Evolutionary conservation across 2,888 invertebrate species (phyloP).

Genomic region (Sesia apiformis): DNA sequence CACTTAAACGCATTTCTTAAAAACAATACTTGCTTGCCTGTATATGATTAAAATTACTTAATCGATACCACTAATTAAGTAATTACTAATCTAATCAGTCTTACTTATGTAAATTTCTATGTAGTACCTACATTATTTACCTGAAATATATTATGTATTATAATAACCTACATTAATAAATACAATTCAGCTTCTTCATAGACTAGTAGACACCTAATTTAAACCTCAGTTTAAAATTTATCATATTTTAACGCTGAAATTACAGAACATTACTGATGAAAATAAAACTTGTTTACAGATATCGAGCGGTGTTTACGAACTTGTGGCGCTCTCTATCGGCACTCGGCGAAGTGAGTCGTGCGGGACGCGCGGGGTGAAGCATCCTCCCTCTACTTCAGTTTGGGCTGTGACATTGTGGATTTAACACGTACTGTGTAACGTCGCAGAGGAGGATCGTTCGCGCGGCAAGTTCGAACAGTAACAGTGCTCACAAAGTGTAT

Average conservation of each 20-base stretch:
- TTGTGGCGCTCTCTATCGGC: conserved; percentile 66
- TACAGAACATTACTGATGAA: conserved; percentile 29
- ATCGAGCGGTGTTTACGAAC: conserved; percentile 62
- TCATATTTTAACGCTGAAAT: not conserved
- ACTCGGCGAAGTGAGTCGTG: conserved; percentile 26
- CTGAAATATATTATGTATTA: no score
- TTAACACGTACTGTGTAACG: conserved; percentile 40
- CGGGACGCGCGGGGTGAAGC: conserved; percentile 54
- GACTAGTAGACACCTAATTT: no score
- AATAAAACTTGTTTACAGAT: conserved; percentile 71
- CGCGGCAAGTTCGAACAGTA: conserved; percentile 69
- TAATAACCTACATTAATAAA: no score
- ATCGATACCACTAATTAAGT: no score
- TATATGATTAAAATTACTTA: no score
- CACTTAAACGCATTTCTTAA: not conserved
- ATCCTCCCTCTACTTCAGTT: conserved; percentile 67
- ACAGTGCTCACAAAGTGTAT: conserved; percentile 40
- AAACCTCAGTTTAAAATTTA: no score
- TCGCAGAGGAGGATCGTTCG: conserved; percentile 40
- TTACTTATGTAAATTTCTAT: no score
- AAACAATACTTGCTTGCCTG: no score
- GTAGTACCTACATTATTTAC: no score
- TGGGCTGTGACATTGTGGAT: conserved; percentile 28
- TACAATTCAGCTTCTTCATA: no score
- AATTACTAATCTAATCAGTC: no score